A percentile compares a stretch with the other conserved stretches of the same genome.
phyloP scores from a whole-genome alignment of 2,888 invertebrate species.

The Diarsia brunnea region DNA sequence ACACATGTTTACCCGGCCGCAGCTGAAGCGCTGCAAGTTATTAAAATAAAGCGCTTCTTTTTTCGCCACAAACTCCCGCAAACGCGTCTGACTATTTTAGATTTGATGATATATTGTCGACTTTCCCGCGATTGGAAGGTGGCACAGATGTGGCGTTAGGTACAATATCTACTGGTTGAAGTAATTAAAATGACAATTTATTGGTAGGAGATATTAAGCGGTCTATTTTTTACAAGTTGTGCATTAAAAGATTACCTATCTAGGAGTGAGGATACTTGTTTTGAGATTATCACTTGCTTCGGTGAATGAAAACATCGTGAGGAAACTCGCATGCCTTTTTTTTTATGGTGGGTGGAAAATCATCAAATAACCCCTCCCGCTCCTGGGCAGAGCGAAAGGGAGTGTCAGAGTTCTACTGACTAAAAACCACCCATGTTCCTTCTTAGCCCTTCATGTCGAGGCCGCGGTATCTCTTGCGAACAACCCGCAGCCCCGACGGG shows the following conservation, averaged over 20 bases:
- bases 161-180: slow-evolving; percentile 18
- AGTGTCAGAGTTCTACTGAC: no score
- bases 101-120: slow-evolving; percentile 84
- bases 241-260: background rate
- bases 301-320: no score
- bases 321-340: no score
- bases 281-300: background rate
- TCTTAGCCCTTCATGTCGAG: no score
- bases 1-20: slow-evolving; percentile 45
- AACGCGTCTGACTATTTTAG: slow-evolving; percentile 84
- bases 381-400: no score
- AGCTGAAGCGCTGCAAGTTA: slow-evolving; percentile 70
- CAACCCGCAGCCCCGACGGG: no score
- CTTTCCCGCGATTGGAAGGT: slow-evolving; percentile 71
- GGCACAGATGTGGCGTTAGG: slow-evolving; percentile 60
- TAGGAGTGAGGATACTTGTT: background rate
- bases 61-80: slow-evolving; percentile 86
- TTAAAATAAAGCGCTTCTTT: slow-evolving; percentile 81
- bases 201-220: background rate
- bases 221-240: background rate
- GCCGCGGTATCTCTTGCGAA: no score
- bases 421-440: no score
- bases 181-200: slow-evolving; percentile 37
- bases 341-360: no score
- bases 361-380: no score